A percentile compares a stretch with the other conserved stretches of the same genome.
phyloP scores from a whole-genome alignment of 2,797 vertebrate genomes.

The Sternotherus odoratus region DNA sequence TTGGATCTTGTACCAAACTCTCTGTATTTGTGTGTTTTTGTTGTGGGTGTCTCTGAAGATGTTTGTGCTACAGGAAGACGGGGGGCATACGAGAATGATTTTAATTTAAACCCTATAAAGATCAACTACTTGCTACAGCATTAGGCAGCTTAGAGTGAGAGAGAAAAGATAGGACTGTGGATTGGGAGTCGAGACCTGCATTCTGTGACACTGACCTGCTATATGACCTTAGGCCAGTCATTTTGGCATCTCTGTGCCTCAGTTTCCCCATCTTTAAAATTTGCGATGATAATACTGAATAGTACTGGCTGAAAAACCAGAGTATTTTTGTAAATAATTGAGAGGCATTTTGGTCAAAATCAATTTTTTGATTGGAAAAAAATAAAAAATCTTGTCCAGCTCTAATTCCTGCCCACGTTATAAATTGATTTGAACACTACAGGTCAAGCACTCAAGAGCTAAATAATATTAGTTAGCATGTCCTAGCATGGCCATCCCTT shows the following conservation, averaged over 20 bases:
- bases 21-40: not conserved
- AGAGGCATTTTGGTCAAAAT: not conserved
- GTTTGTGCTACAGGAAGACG: not conserved
- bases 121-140: not conserved
- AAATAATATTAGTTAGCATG: not conserved
- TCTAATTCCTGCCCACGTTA: not conserved
- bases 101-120: not conserved
- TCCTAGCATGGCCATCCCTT: rapidly evolving
- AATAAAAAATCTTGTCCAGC: not conserved
- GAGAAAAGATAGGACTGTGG: not conserved
- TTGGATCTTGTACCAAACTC: no score
- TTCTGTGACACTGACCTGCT: not conserved
- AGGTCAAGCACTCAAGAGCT: not conserved
- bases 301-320: not conserved
- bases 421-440: rapidly evolving
- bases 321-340: not conserved
- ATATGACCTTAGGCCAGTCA: not conserved
- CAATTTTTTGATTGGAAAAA: not conserved
- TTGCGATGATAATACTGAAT: not conserved
- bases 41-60: not conserved
- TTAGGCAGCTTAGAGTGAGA: not conserved
- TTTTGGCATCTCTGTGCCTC: rapidly evolving
- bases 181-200: rapidly evolving
- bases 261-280: not conserved
- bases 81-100: not conserved